phyloP scores from a whole-genome alignment of 1,140 invertebrate genomes.

The Drosophila ironensis region DNA sequence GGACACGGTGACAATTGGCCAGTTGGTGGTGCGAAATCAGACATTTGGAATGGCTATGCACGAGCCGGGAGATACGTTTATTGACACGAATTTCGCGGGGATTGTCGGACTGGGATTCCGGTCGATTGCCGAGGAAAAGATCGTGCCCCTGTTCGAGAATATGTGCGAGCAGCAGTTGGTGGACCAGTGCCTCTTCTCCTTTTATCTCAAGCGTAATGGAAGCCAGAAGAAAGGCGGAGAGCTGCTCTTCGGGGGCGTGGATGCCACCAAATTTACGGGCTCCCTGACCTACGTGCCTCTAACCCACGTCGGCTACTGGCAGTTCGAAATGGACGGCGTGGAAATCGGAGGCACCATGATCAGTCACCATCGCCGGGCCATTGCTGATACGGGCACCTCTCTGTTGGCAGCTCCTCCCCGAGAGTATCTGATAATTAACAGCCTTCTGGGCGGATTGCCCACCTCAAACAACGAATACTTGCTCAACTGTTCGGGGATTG shows the following conservation, averaged over 20 bases:
- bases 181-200: constrained; percentile 92
- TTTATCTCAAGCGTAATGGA: constrained; percentile 89
- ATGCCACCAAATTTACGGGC: constrained; percentile 23
- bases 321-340: constrained; percentile 40
- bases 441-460: constrained; percentile 38
- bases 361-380: constrained; percentile 83
- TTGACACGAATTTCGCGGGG: constrained; percentile 97
- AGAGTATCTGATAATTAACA: constrained; percentile 77
- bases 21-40: constrained; percentile 87
- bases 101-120: constrained; percentile 95
- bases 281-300: constrained; percentile 49
- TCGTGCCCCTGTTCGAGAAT: constrained; percentile 95
- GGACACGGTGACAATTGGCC: constrained; percentile 82
- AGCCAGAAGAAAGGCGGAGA: constrained; percentile 33
- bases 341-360: constrained; percentile 37
- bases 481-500: constrained; percentile 19
- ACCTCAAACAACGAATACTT: constrained; percentile 31
- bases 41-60: constrained; percentile 97
- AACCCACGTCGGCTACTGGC: constrained; percentile 51
- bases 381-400: constrained; percentile 90
- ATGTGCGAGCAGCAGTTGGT: constrained; percentile 94
- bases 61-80: constrained; percentile 94
- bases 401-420: constrained; percentile 87
- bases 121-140: constrained; percentile 93
- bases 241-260: constrained; percentile 44